These are phyloP conservation scores for Pseudocheirus occidentalis DNA, from an alignment of 2,797 vertebrate species.

Conservation along the genomic window DNA sequence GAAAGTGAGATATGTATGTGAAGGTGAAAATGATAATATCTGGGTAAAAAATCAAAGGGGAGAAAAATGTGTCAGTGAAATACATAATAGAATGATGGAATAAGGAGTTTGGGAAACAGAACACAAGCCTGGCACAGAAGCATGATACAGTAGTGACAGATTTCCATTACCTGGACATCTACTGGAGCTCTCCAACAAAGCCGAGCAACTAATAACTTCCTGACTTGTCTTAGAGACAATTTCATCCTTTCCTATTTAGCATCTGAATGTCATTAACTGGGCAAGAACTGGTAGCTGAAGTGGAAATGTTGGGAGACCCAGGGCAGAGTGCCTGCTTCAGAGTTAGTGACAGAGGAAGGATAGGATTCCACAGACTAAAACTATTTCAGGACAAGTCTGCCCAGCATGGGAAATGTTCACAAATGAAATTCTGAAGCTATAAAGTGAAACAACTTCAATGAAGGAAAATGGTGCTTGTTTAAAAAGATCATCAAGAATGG, in stretches of 20 bases:
- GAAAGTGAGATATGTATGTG: no score
- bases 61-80: not conserved
- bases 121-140: not conserved
- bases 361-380: not conserved
- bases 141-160: not conserved
- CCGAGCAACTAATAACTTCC: not conserved
- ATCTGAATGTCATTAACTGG: not conserved
- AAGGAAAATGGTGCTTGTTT: no score
- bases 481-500: no score
- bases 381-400: not conserved
- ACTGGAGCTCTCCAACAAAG: not conserved
- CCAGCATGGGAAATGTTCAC: not conserved
- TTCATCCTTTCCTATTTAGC: not conserved
- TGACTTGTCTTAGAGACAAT: not conserved
- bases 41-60: not conserved
- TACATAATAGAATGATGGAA: not conserved
- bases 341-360: not conserved
- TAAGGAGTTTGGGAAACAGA: not conserved
- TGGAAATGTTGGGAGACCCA: not conserved
- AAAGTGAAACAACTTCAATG: no score
- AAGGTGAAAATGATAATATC: not conserved
- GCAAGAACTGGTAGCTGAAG: not conserved
- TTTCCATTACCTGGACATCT: not conserved
- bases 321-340: not conserved
- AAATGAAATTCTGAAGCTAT: no score